Conservation (phyloP, 2,797 vertebrate species). For the Peromyscus melanophrys region DNA sequence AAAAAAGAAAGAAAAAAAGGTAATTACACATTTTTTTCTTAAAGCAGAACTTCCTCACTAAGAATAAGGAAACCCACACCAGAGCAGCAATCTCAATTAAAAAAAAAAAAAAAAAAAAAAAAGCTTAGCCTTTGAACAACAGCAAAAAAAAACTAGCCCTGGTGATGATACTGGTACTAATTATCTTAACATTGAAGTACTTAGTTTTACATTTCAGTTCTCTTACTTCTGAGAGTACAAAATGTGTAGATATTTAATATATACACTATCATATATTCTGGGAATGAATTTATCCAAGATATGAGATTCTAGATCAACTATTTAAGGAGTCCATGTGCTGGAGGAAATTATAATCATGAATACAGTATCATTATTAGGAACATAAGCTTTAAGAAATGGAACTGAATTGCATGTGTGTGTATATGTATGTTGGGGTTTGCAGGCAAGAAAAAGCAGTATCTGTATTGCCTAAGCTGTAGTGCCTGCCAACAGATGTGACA, state of each 20-base stretch:
- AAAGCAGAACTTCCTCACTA: slow-evolving; percentile 11
- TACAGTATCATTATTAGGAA: not conserved
- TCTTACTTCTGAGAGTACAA: not conserved
- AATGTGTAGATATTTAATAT: not conserved
- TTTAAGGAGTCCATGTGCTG: not conserved
- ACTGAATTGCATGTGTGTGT: not conserved
- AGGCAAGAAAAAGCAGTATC: not conserved
- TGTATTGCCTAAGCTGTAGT: not conserved
- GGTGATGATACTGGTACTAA: not conserved
- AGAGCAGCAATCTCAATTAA: not conserved
- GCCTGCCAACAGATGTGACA: not conserved
- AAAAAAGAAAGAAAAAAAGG: not conserved
- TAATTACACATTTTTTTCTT: slow-evolving; percentile 56
- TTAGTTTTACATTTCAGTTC: slow-evolving; percentile 28
- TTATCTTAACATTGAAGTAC: slow-evolving; percentile 16
- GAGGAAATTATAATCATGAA: not conserved
- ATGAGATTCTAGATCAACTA: not conserved
- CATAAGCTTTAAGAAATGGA: not conserved
- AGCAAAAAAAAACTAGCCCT: not conserved
- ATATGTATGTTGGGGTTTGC: not conserved
- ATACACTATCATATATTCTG: not conserved
- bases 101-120: no score
- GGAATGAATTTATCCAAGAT: not conserved
- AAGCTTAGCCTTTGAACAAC: not conserved
- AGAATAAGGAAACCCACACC: slow-evolving; percentile 20